Conservation (phyloP, 2,888 invertebrate genomes). For the Drosophila meridionalis region DNA sequence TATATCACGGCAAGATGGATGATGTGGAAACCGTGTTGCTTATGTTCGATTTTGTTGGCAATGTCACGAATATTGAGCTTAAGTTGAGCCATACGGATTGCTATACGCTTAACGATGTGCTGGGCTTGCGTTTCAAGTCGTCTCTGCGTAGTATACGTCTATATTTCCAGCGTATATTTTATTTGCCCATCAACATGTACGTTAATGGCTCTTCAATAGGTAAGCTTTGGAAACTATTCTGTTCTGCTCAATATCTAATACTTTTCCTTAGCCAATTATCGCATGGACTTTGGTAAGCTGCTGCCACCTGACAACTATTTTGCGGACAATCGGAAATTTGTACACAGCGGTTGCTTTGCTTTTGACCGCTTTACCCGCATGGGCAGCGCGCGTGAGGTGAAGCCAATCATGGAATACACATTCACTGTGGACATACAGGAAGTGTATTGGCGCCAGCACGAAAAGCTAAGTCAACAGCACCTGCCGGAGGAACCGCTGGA, state of each 20-base stretch:
- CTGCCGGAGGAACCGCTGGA: slow-evolving; percentile 11
- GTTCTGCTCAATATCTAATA: neutral
- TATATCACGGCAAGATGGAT: slow-evolving; percentile 29
- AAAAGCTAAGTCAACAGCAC: neutral
- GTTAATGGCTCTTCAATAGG: slow-evolving; percentile 83
- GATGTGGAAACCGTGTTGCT: slow-evolving; percentile 47
- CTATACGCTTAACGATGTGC: slow-evolving; percentile 85
- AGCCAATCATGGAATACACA: slow-evolving; percentile 75
- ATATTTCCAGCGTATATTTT: slow-evolving; percentile 85
- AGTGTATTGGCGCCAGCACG: slow-evolving; percentile 42
- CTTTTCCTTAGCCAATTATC: slow-evolving; percentile 66
- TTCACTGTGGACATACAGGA: slow-evolving; percentile 70
- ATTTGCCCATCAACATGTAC: slow-evolving; percentile 85
- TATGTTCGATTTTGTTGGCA: slow-evolving; percentile 82
- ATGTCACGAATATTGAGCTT: slow-evolving; percentile 75
- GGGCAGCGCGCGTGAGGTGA: slow-evolving; percentile 53
- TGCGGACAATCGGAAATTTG: slow-evolving; percentile 34
- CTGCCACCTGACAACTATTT: slow-evolving; percentile 71
- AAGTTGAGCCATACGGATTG: slow-evolving; percentile 75
- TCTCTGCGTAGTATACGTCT: slow-evolving; percentile 84
- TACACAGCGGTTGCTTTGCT: slow-evolving; percentile 52
- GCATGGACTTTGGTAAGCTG: slow-evolving; percentile 72
- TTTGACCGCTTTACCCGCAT: slow-evolving; percentile 66
- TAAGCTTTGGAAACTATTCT: slow-evolving; percentile 30
- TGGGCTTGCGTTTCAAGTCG: slow-evolving; percentile 85